These are phyloP conservation scores for Oreochromis niloticus DNA, from an alignment of 2,113 vertebrate genomes.

Conservation along the genomic window DNA sequence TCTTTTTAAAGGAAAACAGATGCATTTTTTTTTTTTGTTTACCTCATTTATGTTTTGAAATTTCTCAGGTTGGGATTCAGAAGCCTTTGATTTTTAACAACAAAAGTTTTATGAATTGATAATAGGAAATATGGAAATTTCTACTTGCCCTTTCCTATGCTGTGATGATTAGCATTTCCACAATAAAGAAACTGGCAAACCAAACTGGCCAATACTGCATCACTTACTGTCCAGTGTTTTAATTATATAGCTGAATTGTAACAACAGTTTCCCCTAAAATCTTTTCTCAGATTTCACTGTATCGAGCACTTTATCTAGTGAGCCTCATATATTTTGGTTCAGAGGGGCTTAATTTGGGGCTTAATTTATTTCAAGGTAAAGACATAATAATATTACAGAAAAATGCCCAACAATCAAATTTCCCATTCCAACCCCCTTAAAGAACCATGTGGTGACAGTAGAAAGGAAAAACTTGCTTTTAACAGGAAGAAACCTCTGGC, in stretches of 20 bases:
- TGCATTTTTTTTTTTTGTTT: conserved; percentile 13
- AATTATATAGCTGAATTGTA: not conserved
- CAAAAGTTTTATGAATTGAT: not conserved
- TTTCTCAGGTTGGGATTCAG: conserved; percentile 12
- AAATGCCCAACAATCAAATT: not conserved
- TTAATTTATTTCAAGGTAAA: not conserved
- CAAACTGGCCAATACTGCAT: not conserved
- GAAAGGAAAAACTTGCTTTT: not conserved
- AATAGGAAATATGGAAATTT: not conserved
- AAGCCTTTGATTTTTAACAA: not conserved
- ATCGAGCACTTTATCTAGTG: not conserved
- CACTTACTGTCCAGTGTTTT: not conserved
- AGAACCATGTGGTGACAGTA: not conserved
- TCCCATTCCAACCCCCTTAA: not conserved
- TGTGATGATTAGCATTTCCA: conserved; percentile 39
- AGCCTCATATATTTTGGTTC: not conserved
- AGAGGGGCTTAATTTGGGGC: not conserved
- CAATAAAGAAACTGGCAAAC: conserved; percentile 34
- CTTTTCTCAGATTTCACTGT: not conserved
- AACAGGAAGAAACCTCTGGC: not conserved
- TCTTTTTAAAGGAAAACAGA: not conserved
- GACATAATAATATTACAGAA: not conserved
- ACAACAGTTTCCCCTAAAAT: not conserved
- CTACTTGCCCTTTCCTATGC: conserved; percentile 24
- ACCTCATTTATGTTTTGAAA: not conserved